Evolutionary conservation across 37 sponge, comb jelly and placozoan species (phyloP).

Genomic region (Petrosia ficiformis): DNA sequence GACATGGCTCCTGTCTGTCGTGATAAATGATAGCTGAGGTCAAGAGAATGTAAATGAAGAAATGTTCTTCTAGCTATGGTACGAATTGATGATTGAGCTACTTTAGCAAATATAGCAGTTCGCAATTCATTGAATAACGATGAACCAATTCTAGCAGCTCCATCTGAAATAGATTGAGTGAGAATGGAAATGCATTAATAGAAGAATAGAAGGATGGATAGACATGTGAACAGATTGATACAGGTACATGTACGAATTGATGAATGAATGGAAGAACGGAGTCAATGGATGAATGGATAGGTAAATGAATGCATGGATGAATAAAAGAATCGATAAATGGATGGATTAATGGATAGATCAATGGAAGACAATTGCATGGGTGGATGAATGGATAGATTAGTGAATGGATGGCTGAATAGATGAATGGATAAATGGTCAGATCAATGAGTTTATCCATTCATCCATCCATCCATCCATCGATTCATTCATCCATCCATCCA

Average conservation of each 20-base stretch:
- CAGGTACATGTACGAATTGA: not conserved
- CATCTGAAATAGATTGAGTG: no score
- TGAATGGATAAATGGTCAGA: no score
- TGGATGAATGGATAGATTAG: no score
- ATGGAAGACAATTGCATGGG: not conserved
- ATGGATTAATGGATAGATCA: no score
- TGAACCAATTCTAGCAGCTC: constrained; percentile 75
- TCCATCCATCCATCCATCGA: no score
- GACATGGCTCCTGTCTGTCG: constrained; percentile 94
- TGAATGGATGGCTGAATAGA: no score
- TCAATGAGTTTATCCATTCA: no score
- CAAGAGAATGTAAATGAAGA: constrained; percentile 90
- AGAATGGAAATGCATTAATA: not conserved
- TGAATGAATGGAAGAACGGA: not conserved
- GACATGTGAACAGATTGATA: not conserved
- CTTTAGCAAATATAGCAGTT: constrained; percentile 93
- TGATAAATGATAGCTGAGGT: constrained; percentile 90
- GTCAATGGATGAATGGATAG: no score
- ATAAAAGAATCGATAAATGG: not conserved
- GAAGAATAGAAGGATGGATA: no score
- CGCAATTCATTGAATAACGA: constrained; percentile 84
- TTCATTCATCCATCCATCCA: no score
- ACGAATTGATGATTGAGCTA: constrained; percentile 90
- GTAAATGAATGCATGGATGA: no score
- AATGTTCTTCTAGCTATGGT: constrained; percentile 84